Evolutionary conservation across 2,113 vertebrate genomes (phyloP).

Genomic region (Osmerus eperlanus): DNA sequence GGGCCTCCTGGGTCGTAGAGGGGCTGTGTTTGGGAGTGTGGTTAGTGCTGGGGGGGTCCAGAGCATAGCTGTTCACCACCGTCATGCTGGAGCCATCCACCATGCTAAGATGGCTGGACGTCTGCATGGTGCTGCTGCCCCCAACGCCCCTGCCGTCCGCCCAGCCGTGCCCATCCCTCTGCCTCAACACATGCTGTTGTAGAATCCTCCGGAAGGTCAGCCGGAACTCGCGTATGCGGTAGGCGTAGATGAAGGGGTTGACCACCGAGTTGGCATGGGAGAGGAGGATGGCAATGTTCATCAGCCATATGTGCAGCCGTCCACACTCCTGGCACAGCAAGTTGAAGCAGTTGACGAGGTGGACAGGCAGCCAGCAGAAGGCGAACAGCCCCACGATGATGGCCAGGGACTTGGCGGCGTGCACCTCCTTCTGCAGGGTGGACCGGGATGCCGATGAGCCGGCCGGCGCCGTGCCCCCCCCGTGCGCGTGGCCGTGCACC

Average conservation of each 20-base stretch:
- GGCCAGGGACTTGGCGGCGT: slow-evolving; percentile 90
- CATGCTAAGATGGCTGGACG: slow-evolving; percentile 54
- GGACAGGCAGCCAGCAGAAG: slow-evolving; percentile 91
- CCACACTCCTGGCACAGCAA: slow-evolving; percentile 76
- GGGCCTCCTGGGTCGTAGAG: slow-evolving; percentile 2
- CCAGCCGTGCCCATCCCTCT: slow-evolving; percentile 43
- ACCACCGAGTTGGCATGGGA: slow-evolving; percentile 93
- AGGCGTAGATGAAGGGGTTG: slow-evolving; percentile 97
- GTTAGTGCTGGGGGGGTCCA: slow-evolving; percentile 30
- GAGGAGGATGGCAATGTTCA: slow-evolving; percentile 89
- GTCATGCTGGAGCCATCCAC: slow-evolving; percentile 66
- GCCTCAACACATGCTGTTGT: slow-evolving; percentile 73
- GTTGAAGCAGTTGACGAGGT: slow-evolving; percentile 90
- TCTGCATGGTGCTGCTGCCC: slow-evolving; percentile 50
- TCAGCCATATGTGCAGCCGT: slow-evolving; percentile 77
- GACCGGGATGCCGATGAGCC: slow-evolving; percentile 56
- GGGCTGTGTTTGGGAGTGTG: slow-evolving; percentile 48
- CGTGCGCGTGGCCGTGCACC: slow-evolving; percentile 45
- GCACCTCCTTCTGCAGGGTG: slow-evolving; percentile 88
- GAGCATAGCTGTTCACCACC: slow-evolving; percentile 66
- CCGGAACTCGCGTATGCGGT: slow-evolving; percentile 90
- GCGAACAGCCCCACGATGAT: slow-evolving; percentile 95
- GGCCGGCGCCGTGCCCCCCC: neutral
- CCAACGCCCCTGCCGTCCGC: slow-evolving; percentile 15
- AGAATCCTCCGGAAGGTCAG: slow-evolving; percentile 88